A percentile compares a stretch with the other conserved stretches of the same genome.
phyloP scores from a whole-genome alignment of 1,140 invertebrate genomes.

The Calephelis virginiensis region DNA sequence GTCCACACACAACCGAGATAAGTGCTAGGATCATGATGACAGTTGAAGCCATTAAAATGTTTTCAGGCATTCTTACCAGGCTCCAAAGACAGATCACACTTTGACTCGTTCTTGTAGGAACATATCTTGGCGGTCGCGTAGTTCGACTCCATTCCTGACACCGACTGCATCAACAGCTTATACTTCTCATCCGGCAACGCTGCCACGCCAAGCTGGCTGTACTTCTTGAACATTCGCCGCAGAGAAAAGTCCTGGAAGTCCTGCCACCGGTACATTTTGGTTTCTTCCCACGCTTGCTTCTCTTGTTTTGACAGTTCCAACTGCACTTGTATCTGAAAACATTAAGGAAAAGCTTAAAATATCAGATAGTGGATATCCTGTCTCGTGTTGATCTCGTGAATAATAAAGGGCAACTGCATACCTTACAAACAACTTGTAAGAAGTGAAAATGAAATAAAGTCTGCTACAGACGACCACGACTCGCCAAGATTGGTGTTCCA shows the following conservation, averaged over 20 bases:
- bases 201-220: constrained; percentile 83
- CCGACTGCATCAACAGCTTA: constrained; percentile 80
- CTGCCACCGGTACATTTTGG: constrained; percentile 82
- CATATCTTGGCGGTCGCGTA: constrained; percentile 91
- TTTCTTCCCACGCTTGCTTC: constrained; percentile 79
- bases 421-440: no score
- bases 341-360: background rate
- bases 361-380: background rate
- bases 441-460: no score
- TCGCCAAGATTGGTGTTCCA: no score
- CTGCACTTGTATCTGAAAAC: constrained; percentile 66
- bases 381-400: background rate
- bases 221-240: constrained; percentile 82
- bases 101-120: constrained; percentile 81
- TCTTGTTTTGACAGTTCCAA: constrained; percentile 68
- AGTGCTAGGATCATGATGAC: no score
- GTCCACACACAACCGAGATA: no score
- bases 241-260: constrained; percentile 81
- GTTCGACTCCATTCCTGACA: constrained; percentile 87
- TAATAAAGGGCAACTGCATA: no score
- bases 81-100: constrained; percentile 87
- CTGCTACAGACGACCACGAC: no score
- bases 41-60: no score
- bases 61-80: constrained; percentile 79
- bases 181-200: constrained; percentile 85